A percentile compares a stretch with the other conserved stretches of the same genome.
Evolutionary conservation across 2,113 vertebrate genomes (phyloP).

Genomic region (Hucho hucho): DNA sequence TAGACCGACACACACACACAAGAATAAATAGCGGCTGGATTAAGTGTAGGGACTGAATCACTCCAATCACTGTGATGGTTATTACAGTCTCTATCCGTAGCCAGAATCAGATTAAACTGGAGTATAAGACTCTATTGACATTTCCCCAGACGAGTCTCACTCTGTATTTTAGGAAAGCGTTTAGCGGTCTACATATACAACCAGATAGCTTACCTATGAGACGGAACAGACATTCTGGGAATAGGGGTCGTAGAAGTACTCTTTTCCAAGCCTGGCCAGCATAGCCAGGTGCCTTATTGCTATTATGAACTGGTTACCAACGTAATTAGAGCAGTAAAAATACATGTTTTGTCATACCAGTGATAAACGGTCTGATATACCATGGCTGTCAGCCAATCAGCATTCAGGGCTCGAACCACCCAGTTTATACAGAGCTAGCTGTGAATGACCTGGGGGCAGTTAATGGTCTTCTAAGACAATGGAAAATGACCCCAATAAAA

Average conservation of each 20-base stretch:
- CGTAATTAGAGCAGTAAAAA: too few species aligned
- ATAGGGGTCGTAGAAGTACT: constrained; percentile 28
- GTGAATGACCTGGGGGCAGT: constrained; percentile 1
- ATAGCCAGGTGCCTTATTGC: too few species aligned
- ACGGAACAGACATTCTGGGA: constrained; percentile 40
- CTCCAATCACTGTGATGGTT: constrained; percentile 41
- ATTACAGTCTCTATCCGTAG: constrained; percentile 30
- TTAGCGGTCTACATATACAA: constrained; percentile 21
- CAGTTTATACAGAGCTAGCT: constrained; percentile 3
- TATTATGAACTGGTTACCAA: too few species aligned
- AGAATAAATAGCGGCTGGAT: constrained; percentile 29
- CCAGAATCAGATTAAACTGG: constrained; percentile 27
- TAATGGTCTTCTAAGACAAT: constrained; percentile 31
- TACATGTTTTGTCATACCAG: too few species aligned
- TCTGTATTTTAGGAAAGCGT: constrained; percentile 43
- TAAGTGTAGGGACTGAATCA: constrained; percentile 46
- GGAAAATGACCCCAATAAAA: constrained; percentile 32
- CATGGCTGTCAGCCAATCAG: too few species aligned
- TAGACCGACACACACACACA: constrained; percentile 17
- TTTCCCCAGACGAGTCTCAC: constrained; percentile 29
- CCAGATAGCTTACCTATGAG: constrained; percentile 22
- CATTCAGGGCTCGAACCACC: too few species aligned
- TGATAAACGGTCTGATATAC: too few species aligned
- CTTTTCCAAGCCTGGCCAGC: constrained; percentile 22
- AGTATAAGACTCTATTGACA: constrained; percentile 21